phyloP scores from a whole-genome alignment of 2,113 vertebrate species.

The Carassius gibelio region DNA sequence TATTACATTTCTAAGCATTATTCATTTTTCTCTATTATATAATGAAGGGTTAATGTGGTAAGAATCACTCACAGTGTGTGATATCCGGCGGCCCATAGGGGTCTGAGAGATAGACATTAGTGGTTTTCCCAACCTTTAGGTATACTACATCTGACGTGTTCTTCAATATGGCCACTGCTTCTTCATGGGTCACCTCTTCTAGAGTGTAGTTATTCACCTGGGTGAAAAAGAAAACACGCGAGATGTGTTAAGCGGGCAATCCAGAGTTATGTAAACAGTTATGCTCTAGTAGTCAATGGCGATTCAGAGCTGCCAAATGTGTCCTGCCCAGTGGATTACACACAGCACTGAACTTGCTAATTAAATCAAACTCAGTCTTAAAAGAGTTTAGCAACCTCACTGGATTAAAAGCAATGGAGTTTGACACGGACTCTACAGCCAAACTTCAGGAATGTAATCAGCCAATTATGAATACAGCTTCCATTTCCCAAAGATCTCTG shows the following conservation, averaged over 20 bases:
- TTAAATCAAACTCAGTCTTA: constrained; percentile 48
- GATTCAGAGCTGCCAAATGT: constrained; percentile 45
- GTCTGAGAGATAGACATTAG: constrained; percentile 94
- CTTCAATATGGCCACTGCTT: constrained; percentile 95
- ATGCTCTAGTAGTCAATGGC: constrained; percentile 36
- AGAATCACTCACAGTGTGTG: constrained; percentile 88
- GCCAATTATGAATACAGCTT: not conserved
- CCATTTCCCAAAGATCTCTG: not conserved
- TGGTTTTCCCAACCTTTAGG: constrained; percentile 94
- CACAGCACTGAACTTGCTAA: constrained; percentile 44
- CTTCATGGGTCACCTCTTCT: constrained; percentile 97
- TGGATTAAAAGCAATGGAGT: constrained; percentile 22
- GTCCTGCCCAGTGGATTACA: constrained; percentile 44
- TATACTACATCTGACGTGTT: constrained; percentile 95
- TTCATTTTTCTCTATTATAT: constrained; percentile 46
- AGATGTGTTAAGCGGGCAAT: constrained; percentile 26
- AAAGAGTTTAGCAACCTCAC: constrained; percentile 32
- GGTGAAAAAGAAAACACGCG: constrained; percentile 17
- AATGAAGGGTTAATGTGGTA: constrained; percentile 64
- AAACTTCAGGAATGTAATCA: constrained; percentile 19
- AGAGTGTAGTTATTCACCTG: constrained; percentile 97
- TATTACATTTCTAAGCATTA: not conserved
- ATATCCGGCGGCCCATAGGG: constrained; percentile 95
- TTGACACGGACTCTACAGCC: constrained; percentile 31
- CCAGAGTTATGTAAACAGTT: constrained; percentile 14